These are phyloP conservation scores for Muntiacus muntjak DNA, from an alignment of 2,113 vertebrate genomes.

Conservation along the genomic window DNA sequence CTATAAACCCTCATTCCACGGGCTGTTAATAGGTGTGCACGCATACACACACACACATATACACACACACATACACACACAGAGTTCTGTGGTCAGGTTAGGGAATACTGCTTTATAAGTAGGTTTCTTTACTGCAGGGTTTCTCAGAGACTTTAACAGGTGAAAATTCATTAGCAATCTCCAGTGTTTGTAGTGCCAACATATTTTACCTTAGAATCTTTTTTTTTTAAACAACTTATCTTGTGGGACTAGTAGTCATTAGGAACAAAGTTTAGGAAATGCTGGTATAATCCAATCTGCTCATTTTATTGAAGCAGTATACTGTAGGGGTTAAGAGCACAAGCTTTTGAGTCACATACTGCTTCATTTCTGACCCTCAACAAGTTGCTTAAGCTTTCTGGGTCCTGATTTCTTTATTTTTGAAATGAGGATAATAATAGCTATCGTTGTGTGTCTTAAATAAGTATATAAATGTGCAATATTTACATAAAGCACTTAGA, in stretches of 20 bases:
- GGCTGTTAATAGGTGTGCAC: background rate
- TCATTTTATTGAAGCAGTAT: constrained; percentile 1
- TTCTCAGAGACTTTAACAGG: background rate
- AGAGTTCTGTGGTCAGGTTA: background rate
- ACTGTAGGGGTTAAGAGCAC: background rate
- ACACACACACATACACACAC: background rate
- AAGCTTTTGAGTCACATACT: background rate
- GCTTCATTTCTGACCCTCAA: background rate
- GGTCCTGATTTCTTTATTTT: background rate
- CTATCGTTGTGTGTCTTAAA: background rate
- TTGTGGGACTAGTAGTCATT: background rate
- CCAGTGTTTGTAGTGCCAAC: background rate
- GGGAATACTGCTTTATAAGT: background rate
- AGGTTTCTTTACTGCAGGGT: background rate
- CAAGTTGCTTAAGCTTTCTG: background rate
- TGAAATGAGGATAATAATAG: background rate
- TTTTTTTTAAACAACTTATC: background rate
- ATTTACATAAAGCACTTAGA: background rate
- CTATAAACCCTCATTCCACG: background rate
- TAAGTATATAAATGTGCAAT: background rate
- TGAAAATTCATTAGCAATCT: background rate
- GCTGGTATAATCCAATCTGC: background rate
- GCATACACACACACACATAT: background rate
- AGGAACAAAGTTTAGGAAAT: background rate
- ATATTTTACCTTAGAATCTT: background rate